Percentiles rank a stretch among this genome's conserved stretches.
Conservation (phyloP, 1,140 invertebrate species). For the Caenorhabditis remanei region DNA sequence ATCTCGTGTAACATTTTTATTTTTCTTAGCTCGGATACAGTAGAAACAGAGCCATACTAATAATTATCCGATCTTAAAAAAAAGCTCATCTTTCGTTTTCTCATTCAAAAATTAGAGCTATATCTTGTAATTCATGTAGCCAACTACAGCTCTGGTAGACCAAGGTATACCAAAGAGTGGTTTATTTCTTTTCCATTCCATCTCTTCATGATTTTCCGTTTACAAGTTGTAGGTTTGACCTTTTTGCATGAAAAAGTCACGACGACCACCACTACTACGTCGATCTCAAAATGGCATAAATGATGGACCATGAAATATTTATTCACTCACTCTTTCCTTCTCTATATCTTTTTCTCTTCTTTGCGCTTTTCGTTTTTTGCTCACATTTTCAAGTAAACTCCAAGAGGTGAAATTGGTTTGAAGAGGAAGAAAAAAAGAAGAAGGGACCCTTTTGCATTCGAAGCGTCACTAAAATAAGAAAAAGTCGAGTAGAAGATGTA, state of each 20-base stretch:
- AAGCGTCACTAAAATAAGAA: background rate
- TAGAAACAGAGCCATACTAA: no score
- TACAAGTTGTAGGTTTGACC: background rate
- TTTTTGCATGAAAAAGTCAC: background rate
- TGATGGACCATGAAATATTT: conserved; percentile 43
- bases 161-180: no score
- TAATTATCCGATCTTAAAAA: no score
- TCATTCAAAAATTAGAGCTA: no score
- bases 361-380: background rate
- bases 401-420: conserved; percentile 46
- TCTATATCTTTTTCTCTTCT: background rate
- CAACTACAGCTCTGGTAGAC: no score
- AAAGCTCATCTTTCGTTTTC: no score
- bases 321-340: conserved; percentile 7
- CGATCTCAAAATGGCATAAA: conserved; percentile 48
- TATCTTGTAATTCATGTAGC: no score
- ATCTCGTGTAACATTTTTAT: no score
- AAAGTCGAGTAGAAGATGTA: background rate
- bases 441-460: background rate
- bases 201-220: no score
- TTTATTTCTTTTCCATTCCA: no score
- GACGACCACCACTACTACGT: conserved; percentile 19
- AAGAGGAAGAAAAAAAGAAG: background rate
- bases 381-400: background rate
- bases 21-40: no score